phyloP scores from a whole-genome alignment of 2,113 vertebrate species.

The Pygoscelis antarcticus region DNA sequence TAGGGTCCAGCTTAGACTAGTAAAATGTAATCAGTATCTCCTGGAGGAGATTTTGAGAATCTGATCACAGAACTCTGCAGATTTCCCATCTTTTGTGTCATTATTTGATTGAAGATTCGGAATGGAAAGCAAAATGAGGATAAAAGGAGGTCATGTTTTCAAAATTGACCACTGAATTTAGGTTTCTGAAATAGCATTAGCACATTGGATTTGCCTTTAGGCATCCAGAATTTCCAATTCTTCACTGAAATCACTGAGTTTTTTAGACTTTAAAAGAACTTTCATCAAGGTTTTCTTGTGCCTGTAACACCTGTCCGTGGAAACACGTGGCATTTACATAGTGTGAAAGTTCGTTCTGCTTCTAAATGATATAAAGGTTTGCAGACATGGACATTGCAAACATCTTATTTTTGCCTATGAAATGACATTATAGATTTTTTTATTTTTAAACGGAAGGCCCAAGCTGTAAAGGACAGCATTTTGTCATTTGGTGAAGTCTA shows the following conservation, averaged over 20 bases:
- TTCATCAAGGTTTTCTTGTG: background rate
- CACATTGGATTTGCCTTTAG: background rate
- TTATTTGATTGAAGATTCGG: background rate
- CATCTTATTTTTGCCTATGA: background rate
- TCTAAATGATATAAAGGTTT: background rate
- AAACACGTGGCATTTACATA: fast-evolving
- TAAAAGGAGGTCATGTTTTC: background rate
- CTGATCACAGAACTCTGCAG: background rate
- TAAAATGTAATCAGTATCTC: background rate
- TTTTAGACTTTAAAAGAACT: background rate
- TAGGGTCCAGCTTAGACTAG: background rate
- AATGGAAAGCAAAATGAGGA: background rate
- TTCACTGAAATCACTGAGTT: background rate
- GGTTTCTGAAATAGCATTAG: constrained; percentile 13
- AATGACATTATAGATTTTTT: background rate
- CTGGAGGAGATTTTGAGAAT: background rate
- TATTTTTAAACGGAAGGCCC: background rate
- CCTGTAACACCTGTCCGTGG: background rate
- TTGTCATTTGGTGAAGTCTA: background rate
- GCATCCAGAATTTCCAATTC: background rate
- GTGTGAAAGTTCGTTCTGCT: background rate
- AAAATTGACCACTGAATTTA: background rate
- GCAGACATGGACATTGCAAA: background rate
- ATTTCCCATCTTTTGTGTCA: background rate
- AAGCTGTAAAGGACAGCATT: background rate